Base-by-base conservation (phyloP, 1,140 invertebrate genomes). In the Conus betulinus region DNA sequence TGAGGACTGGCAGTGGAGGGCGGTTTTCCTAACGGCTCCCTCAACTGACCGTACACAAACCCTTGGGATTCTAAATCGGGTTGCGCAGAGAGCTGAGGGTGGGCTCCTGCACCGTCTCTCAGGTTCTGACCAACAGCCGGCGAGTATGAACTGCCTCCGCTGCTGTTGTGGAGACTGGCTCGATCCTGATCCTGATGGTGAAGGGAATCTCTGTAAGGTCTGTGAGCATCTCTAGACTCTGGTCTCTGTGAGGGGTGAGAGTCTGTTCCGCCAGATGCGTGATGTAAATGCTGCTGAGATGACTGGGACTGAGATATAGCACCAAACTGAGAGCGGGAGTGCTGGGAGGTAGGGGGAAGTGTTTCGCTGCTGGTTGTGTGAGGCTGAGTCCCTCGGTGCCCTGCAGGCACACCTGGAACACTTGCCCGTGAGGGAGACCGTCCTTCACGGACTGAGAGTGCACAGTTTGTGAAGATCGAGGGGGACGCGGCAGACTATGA, bases 41-140 rank as follows among this genome's bases (percentile, higher is more conserved):
- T 84, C 15, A 57, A 55, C n/a, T 84, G 57, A n/a, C 82, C 82
- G 55, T 84, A 84, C 25, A 84, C 82, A 84, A 67, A 63, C 10
- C 82, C 82, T 67, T 84, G 25, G 11, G 39, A 11, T 11, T 84
- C 82, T 63, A n/a, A 5, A 15, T 67, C 20, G 15, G n/a, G 5
- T 7, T 15, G 27, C 10, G 23, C 23, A 3, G 82, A 25, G 20
- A 20, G 15, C 39, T 52, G 20, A 6, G 52, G 20, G 81, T 53
- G 81, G 15, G 17, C 8, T 4, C 79, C 79, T 55, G 79, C 51
- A 53, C n/a, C 20, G 23, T 84, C 81, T 83, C 25, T 55, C 13
- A 39, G 57, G 51, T 63, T 84, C 25, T 84, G 82, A 7, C 55
- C 23, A 55, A 83, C 23, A 5, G 81, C 81, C 20, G 81, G 81